phyloP scores from a whole-genome alignment of 2,113 vertebrate species.

The Trichomycterus rosablanca region DNA sequence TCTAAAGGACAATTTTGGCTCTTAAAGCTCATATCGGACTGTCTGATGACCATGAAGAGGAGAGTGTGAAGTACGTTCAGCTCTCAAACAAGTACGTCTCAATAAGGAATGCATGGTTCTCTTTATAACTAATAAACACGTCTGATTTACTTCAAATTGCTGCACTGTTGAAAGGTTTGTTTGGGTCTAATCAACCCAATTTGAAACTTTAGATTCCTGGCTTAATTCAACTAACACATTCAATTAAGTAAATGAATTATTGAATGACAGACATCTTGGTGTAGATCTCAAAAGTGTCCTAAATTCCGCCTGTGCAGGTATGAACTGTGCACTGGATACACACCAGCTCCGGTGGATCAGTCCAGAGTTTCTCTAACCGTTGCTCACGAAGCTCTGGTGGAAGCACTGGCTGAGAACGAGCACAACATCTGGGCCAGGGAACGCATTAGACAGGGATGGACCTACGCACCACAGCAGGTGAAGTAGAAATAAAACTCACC shows the following conservation, averaged over 20 bases:
- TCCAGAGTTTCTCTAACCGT: slow-evolving; percentile 87
- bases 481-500: too few relatives aligned
- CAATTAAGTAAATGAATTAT: too few relatives aligned
- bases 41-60: slow-evolving; percentile 77
- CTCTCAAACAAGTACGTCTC: slow-evolving; percentile 77
- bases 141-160: too few relatives aligned
- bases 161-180: too few relatives aligned
- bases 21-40: slow-evolving; percentile 83
- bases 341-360: slow-evolving; percentile 92
- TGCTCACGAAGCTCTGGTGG: slow-evolving; percentile 94
- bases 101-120: too few relatives aligned
- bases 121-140: too few relatives aligned
- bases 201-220: too few relatives aligned
- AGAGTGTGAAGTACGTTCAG: slow-evolving; percentile 78
- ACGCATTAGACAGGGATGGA: slow-evolving; percentile 93
- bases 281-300: too few relatives aligned
- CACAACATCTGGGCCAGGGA: slow-evolving; percentile 97
- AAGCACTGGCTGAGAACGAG: slow-evolving; percentile 93
- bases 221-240: too few relatives aligned
- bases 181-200: too few relatives aligned
- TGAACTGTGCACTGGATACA: slow-evolving; percentile 86
- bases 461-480: slow-evolving; percentile 95
- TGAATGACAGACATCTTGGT: too few relatives aligned
- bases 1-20: slow-evolving; percentile 88
- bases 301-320: slow-evolving; percentile 68